These are phyloP conservation scores for Venustoraphidia nigricollis DNA, from an alignment of 2,888 invertebrate genomes.

Conservation along the genomic window DNA sequence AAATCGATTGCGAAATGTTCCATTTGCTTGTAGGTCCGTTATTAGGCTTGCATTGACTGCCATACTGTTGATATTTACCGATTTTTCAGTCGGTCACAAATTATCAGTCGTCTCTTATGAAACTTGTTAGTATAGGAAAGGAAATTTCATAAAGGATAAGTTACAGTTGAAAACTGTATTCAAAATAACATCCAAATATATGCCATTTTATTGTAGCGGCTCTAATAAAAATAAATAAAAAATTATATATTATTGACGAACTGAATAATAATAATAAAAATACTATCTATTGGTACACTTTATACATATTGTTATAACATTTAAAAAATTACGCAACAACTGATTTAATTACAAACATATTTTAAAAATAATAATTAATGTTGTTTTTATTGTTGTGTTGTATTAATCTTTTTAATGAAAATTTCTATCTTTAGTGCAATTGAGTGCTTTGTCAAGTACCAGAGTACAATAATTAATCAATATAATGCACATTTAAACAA, in stretches of 20 bases:
- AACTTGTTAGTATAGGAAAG: too few species aligned
- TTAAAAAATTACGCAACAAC: not conserved
- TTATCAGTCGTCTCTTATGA: not conserved
- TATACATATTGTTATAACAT: conserved; percentile 2
- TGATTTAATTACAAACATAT: conserved; percentile 2
- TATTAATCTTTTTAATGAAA: not conserved
- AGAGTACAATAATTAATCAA: too few species aligned
- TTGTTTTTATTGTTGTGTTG: not conserved
- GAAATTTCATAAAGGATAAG: not conserved
- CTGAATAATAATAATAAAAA: conserved; percentile 1
- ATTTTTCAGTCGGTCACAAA: not conserved
- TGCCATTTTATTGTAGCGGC: conserved; percentile 31
- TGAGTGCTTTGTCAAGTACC: too few species aligned
- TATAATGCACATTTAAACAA: too few species aligned
- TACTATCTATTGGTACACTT: not conserved
- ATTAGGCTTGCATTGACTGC: too few species aligned
- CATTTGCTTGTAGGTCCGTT: too few species aligned
- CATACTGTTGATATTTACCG: not conserved
- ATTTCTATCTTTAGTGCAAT: not conserved
- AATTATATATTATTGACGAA: not conserved
- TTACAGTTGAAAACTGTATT: conserved; percentile 6
- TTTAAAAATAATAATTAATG: not conserved
- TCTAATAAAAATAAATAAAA: conserved; percentile 3
- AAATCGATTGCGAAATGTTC: too few species aligned
- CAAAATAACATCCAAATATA: conserved; percentile 30